Evolutionary conservation across 2,113 vertebrate genomes (phyloP).

Genomic region (Argyrosomus japonicus): DNA sequence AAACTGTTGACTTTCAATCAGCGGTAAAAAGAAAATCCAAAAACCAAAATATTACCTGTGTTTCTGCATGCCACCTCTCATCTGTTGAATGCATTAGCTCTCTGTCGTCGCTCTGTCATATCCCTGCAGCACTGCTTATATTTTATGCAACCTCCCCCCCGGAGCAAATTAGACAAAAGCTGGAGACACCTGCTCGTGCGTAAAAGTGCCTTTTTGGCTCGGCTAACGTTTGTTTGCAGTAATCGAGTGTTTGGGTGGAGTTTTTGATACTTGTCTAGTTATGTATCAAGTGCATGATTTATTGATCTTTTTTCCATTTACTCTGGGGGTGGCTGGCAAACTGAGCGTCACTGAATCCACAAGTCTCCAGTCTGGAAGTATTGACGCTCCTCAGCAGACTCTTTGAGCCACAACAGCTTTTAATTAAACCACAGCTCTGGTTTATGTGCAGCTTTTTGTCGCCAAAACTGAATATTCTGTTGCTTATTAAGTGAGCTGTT

Average conservation of each 20-base stretch:
- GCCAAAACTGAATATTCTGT: slow-evolving; percentile 5
- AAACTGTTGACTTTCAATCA: slow-evolving; percentile 88
- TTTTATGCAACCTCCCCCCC: slow-evolving; percentile 18
- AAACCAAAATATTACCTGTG: slow-evolving; percentile 19
- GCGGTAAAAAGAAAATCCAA: slow-evolving; percentile 73
- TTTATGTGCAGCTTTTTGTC: slow-evolving; percentile 15
- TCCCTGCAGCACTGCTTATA: slow-evolving; percentile 53
- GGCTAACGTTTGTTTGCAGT: not conserved
- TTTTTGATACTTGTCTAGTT: slow-evolving; percentile 36
- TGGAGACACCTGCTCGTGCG: slow-evolving; percentile 56
- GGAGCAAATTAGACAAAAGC: slow-evolving; percentile 21
- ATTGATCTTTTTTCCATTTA: slow-evolving; percentile 25
- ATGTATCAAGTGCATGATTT: slow-evolving; percentile 35
- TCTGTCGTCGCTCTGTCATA: slow-evolving; percentile 16
- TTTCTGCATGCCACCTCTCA: slow-evolving; percentile 50
- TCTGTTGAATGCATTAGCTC: slow-evolving; percentile 74
- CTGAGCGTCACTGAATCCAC: slow-evolving; percentile 61
- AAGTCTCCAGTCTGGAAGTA: slow-evolving; percentile 65
- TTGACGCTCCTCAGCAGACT: slow-evolving; percentile 9
- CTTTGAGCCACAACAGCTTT: slow-evolving; percentile 27
- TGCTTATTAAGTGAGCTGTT: slow-evolving; percentile 30
- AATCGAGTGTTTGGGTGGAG: not conserved
- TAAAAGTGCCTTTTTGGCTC: slow-evolving; percentile 16
- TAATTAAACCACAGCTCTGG: slow-evolving; percentile 22
- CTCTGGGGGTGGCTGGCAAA: slow-evolving; percentile 24